These are phyloP conservation scores for Copidosoma floridanum DNA, from an alignment of 1,140 invertebrate genomes.

Conservation along the genomic window DNA sequence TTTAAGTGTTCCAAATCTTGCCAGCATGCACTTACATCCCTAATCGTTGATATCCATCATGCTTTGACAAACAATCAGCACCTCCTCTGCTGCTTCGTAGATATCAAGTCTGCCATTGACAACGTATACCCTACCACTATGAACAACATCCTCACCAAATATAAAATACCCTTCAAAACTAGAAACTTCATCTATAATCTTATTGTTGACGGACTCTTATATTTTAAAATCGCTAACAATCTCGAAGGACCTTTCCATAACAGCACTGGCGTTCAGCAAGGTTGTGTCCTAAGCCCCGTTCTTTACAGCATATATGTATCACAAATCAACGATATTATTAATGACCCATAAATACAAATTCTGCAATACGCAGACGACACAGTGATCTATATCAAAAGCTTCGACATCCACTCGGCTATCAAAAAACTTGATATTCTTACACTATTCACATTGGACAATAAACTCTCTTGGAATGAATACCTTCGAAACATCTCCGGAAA, in stretches of 20 bases:
- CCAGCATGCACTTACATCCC: not conserved
- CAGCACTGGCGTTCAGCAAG: slow-evolving; percentile 21
- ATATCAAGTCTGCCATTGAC: slow-evolving; percentile 25
- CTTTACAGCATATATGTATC: slow-evolving; percentile 24
- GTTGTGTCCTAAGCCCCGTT: slow-evolving; percentile 21
- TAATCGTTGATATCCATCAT: not conserved
- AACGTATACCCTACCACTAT: not conserved
- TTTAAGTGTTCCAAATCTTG: slow-evolving; percentile 23
- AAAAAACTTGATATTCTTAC: not conserved
- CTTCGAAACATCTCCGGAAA: slow-evolving; percentile 1
- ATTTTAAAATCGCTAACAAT: not conserved
- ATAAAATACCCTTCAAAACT: slow-evolving; percentile 5
- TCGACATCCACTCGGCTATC: not conserved
- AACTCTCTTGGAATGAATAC: slow-evolving; percentile 24
- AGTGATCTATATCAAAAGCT: not conserved
- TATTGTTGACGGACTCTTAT: not conserved
- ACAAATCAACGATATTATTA: not conserved
- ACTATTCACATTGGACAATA: slow-evolving; percentile 9
- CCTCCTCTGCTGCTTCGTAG: slow-evolving; percentile 3
- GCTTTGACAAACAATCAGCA: not conserved
- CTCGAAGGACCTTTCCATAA: not conserved
- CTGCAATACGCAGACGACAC: not conserved
- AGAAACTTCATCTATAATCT: slow-evolving; percentile 2
- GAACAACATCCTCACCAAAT: not conserved
- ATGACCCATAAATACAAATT: not conserved